Conservation (phyloP, 2,888 invertebrate genomes). For the Nomada goodeniana region DNA sequence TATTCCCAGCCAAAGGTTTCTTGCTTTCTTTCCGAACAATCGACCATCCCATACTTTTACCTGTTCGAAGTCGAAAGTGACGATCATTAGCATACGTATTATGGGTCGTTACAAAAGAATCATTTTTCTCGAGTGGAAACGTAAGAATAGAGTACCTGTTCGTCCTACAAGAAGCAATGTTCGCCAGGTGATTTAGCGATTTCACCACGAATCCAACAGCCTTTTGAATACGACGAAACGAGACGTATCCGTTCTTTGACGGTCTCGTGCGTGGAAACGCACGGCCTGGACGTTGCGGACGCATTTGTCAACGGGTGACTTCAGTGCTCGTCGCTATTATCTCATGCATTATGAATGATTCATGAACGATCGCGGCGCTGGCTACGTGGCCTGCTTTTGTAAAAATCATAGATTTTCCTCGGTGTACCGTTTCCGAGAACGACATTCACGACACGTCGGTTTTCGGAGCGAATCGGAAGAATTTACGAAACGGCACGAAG, state of each 20-base stretch:
- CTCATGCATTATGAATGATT: constrained; percentile 78
- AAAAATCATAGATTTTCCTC: constrained; percentile 67
- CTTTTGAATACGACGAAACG: constrained; percentile 26
- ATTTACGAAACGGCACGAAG: constrained; percentile 34
- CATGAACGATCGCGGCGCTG: constrained; percentile 66
- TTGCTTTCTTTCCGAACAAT: neutral
- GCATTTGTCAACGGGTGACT: constrained; percentile 75
- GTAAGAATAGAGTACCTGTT: neutral
- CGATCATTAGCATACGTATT: constrained; percentile 23
- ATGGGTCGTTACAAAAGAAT: constrained; percentile 1
- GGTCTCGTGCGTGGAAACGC: constrained; percentile 46
- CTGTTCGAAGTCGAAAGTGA: neutral
- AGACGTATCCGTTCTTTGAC: constrained; percentile 33
- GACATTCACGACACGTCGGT: constrained; percentile 60
- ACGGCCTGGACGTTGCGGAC: constrained; percentile 53
- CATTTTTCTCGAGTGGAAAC: neutral
- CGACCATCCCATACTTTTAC: neutral
- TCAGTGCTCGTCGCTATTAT: constrained; percentile 73
- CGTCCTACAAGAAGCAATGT: neutral
- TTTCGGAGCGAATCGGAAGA: constrained; percentile 11
- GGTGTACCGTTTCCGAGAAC: constrained; percentile 53
- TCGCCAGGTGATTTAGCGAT: constrained; percentile 27
- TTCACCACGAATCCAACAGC: neutral
- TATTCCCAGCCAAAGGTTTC: neutral
- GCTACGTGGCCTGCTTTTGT: constrained; percentile 70